Conservation (phyloP, 2,113 vertebrate genomes). For the Telmatochromis bifrenatus region DNA sequence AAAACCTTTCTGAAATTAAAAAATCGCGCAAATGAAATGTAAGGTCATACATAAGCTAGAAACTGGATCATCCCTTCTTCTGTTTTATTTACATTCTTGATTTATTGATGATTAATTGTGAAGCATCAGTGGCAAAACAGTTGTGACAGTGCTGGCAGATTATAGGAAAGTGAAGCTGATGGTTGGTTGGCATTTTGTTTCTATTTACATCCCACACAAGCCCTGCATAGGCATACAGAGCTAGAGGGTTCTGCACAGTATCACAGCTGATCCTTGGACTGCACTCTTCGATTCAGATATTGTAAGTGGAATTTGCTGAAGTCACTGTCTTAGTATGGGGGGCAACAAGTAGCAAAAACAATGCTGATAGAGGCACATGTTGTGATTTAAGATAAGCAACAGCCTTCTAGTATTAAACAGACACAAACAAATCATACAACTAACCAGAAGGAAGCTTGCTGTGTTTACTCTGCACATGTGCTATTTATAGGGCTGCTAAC, state of each 20-base stretch:
- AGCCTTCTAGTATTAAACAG: not conserved
- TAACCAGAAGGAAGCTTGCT: not conserved
- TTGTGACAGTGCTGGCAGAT: not conserved
- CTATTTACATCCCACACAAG: not conserved
- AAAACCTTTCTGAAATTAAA: not conserved
- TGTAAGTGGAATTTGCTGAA: not conserved
- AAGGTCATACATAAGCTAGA: not conserved
- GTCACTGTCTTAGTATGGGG: not conserved
- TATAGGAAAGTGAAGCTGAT: not conserved
- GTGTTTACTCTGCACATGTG: not conserved
- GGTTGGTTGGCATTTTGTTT: not conserved
- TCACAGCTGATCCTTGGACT: not conserved
- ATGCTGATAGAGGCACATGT: not conserved
- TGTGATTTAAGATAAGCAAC: not conserved
- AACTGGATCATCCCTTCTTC: not conserved
- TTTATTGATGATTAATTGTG: not conserved
- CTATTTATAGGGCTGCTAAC: not conserved
- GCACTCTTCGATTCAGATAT: not conserved
- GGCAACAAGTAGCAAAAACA: not conserved
- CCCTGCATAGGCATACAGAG: not conserved
- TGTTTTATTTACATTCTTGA: not conserved
- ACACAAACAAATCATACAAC: not conserved
- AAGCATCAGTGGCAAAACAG: not conserved
- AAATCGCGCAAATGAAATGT: not conserved
- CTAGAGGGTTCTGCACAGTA: not conserved